These are phyloP conservation scores for Sebastes fasciatus DNA, from an alignment of 2,113 vertebrate genomes.

Conservation along the genomic window DNA sequence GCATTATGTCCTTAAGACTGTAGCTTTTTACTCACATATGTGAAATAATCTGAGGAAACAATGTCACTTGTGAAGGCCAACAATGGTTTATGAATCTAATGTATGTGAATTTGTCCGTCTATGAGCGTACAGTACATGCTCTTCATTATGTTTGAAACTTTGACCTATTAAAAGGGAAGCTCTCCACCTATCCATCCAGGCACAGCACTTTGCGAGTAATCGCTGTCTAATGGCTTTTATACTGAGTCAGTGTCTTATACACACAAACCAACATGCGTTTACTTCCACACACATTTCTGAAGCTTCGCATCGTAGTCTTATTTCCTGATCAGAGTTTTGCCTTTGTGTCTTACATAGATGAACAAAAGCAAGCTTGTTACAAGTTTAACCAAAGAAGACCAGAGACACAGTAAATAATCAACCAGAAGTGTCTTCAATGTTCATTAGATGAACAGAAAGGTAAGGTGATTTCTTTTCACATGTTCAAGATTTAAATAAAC, in stretches of 20 bases:
- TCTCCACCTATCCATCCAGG: slow-evolving; percentile 72
- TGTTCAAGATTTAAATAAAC: not conserved
- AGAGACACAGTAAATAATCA: not conserved
- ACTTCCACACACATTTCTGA: slow-evolving; percentile 25
- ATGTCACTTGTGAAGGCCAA: slow-evolving; percentile 52
- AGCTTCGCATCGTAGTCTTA: not conserved
- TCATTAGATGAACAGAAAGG: not conserved
- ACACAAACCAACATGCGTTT: slow-evolving; percentile 30
- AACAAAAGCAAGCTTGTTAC: not conserved
- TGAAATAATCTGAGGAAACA: slow-evolving; percentile 53
- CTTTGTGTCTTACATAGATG: not conserved
- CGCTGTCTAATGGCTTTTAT: slow-evolving; percentile 76
- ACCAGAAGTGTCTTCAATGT: not conserved
- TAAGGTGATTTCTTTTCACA: not conserved
- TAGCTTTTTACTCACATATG: slow-evolving; percentile 25
- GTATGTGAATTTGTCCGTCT: slow-evolving; percentile 51
- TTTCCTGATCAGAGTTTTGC: not conserved
- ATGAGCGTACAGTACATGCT: slow-evolving; percentile 59
- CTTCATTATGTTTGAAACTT: slow-evolving; percentile 67
- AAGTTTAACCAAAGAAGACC: not conserved
- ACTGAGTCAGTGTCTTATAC: slow-evolving; percentile 54
- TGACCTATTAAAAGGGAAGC: slow-evolving; percentile 77
- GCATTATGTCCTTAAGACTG: slow-evolving; percentile 26
- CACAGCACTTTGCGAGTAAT: slow-evolving; percentile 76
- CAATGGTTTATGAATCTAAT: slow-evolving; percentile 34